Evolutionary conservation across 2,888 invertebrate species (phyloP).

Genomic region (Ophion slaviceki): DNA sequence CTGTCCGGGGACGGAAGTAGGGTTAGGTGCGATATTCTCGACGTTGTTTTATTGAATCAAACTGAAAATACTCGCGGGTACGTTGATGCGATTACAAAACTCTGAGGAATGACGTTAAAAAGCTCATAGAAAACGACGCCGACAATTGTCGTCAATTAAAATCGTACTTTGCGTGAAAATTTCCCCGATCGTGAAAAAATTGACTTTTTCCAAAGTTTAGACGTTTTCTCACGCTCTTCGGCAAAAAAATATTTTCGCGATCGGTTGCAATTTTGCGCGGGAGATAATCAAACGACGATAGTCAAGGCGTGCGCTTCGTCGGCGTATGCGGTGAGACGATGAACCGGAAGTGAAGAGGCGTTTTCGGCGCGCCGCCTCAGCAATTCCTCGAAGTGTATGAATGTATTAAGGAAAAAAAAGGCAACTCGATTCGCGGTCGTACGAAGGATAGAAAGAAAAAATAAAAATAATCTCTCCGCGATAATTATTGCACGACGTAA

Average conservation of each 20-base stretch:
- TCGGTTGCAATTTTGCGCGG: neutral
- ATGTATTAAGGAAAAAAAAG: neutral
- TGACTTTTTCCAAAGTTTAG: neutral
- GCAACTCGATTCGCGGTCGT: constrained; percentile 9
- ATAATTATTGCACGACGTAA: constrained; percentile 34
- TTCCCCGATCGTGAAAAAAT: neutral
- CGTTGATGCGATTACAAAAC: neutral
- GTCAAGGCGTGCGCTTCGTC: constrained; percentile 6
- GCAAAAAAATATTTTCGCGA: neutral
- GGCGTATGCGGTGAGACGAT: constrained; percentile 14
- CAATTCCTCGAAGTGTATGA: constrained; percentile 27
- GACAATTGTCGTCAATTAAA: neutral
- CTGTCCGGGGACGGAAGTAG: constrained; percentile 15
- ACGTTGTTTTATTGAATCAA: neutral
- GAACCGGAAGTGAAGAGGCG: constrained; percentile 42
- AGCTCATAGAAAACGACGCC: neutral
- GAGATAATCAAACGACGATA: constrained; percentile 6
- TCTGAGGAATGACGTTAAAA: neutral
- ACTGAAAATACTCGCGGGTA: neutral
- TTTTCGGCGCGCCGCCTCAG: constrained; percentile 38
- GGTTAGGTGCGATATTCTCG: constrained; percentile 3
- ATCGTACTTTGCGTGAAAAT: neutral
- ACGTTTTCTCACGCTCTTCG: neutral
- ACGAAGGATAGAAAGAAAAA: neutral
- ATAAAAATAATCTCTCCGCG: constrained; percentile 23